Conservation (phyloP, 2,888 invertebrate genomes). For the Dichetophora obliterata region DNA sequence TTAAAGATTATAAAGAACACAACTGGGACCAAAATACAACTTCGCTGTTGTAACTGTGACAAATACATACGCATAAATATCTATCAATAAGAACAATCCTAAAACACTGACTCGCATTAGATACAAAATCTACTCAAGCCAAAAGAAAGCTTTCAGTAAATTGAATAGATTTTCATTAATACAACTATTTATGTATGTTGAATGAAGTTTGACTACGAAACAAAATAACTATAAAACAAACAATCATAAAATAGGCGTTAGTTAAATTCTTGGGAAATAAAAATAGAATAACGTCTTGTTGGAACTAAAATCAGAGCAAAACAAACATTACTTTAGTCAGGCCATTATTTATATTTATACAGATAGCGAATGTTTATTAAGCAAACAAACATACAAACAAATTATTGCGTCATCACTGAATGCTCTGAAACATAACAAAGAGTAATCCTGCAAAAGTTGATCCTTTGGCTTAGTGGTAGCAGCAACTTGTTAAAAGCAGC, state of each 20-base stretch:
- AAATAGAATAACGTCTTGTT: not conserved
- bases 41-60: no score
- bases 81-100: no score
- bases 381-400: not conserved
- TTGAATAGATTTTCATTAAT: not conserved
- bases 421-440: no score
- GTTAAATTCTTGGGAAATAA: not conserved
- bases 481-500: no score
- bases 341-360: not conserved
- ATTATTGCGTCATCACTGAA: not conserved
- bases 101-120: no score
- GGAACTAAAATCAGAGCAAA: no score
- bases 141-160: not conserved
- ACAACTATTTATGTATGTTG: not conserved
- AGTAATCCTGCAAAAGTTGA: not conserved
- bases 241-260: not conserved
- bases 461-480: not conserved
- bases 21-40: no score
- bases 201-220: not conserved
- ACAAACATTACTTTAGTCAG: not conserved
- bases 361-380: not conserved
- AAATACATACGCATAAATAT: no score
- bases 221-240: not conserved
- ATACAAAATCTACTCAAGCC: no score
- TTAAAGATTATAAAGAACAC: no score